Evolutionary conservation across 2,113 vertebrate genomes (phyloP).

Genomic region (Columbina picui): DNA sequence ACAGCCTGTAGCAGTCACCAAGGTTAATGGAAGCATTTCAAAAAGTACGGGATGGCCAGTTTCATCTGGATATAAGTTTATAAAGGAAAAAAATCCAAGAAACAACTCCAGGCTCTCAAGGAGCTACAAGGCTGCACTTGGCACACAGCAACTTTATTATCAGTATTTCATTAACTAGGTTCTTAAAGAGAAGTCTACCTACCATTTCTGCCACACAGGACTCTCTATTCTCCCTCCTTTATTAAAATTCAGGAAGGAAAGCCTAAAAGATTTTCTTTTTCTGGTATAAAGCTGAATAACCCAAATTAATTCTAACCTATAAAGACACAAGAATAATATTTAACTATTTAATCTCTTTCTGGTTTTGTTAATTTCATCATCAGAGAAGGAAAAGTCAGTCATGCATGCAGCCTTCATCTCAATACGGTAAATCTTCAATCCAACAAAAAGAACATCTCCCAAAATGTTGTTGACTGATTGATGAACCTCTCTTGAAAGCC

Average conservation of each 20-base stretch:
- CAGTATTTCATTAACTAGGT: slow-evolving; percentile 52
- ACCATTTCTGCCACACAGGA: background rate
- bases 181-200: slow-evolving; percentile 5
- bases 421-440: background rate
- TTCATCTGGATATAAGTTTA: slow-evolving; percentile 11
- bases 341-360: background rate
- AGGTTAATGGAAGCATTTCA: background rate
- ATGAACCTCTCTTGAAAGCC: background rate
- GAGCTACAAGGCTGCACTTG: background rate
- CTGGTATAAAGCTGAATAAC: background rate
- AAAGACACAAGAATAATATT: background rate
- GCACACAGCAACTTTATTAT: background rate
- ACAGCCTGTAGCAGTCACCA: background rate
- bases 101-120: slow-evolving; percentile 30
- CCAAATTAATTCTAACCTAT: background rate
- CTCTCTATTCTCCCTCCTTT: background rate
- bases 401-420: background rate
- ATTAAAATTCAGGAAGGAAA: background rate
- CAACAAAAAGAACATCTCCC: background rate
- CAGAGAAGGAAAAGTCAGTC: background rate
- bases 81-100: background rate
- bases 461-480: background rate
- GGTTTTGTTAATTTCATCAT: background rate
- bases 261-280: background rate
- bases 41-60: background rate